Conservation (phyloP, 1,140 invertebrate species). For the Caerostris darwini region DNA sequence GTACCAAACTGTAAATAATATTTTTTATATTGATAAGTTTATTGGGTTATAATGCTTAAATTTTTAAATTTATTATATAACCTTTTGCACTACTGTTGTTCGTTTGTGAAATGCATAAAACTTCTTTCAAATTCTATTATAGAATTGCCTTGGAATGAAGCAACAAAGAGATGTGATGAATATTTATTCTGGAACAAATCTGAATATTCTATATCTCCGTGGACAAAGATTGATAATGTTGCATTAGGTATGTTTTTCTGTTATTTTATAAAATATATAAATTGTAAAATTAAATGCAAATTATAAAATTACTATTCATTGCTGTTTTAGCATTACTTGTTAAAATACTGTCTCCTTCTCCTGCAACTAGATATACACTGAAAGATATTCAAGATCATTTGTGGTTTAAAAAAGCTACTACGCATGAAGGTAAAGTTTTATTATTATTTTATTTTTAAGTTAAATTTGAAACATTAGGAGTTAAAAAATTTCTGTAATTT, state of each 20-base stretch:
- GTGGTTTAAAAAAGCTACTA: conserved; percentile 85
- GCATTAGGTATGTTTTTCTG: conserved; percentile 84
- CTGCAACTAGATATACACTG: conserved; percentile 86
- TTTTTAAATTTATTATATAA: too few relatives aligned
- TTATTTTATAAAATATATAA: neutral
- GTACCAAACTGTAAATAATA: too few relatives aligned
- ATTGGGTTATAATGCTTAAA: too few relatives aligned
- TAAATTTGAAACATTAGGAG: too few relatives aligned
- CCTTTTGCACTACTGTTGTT: too few relatives aligned
- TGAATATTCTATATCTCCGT: conserved; percentile 87
- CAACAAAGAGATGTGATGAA: conserved; percentile 87
- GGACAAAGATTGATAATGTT: conserved; percentile 90
- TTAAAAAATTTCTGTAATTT: too few relatives aligned
- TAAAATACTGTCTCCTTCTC: conserved; percentile 87
- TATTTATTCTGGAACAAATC: conserved; percentile 89
- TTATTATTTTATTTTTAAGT: too few relatives aligned
- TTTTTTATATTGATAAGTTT: too few relatives aligned
- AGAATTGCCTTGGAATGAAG: conserved; percentile 97
- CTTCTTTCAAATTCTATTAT: conserved; percentile 79
- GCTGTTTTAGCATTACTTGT: conserved; percentile 85
- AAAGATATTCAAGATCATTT: conserved; percentile 88
- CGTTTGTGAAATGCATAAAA: too few relatives aligned
- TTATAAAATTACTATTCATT: neutral
- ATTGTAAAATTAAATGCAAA: neutral
- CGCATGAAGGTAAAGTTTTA: conserved; percentile 82